Conservation (phyloP, 1,140 invertebrate genomes). For the Tyrophagus putrescentiae region DNA sequence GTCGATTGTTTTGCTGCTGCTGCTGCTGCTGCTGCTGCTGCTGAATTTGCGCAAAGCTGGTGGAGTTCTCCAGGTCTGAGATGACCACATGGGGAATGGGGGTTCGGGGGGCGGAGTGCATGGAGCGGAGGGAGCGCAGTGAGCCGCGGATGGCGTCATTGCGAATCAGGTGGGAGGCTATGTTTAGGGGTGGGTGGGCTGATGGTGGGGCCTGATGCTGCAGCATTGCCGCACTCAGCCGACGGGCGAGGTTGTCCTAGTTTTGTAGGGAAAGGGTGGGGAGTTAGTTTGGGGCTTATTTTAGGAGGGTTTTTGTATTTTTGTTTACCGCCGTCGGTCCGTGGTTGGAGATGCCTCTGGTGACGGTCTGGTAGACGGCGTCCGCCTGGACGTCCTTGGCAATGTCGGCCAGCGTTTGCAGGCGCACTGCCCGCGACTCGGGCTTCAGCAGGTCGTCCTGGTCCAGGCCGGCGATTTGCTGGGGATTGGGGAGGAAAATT, state of each 20-base stretch:
- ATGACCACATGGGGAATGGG: neutral
- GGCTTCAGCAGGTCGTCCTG: conserved; percentile 24
- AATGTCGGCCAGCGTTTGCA: conserved; percentile 28
- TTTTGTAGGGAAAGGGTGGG: neutral
- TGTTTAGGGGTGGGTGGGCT: neutral
- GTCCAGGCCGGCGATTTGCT: conserved; percentile 25
- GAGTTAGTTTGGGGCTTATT: neutral
- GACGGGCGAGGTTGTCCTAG: conserved; percentile 10
- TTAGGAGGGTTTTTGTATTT: neutral
- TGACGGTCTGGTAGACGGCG: conserved; percentile 22
- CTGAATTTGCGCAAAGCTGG: no score
- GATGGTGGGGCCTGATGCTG: neutral
- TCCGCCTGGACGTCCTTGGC: conserved; percentile 26
- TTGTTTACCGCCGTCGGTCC: neutral
- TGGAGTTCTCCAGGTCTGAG: neutral
- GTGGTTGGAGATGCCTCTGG: conserved; percentile 4
- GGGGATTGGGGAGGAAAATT: neutral
- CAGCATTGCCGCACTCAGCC: neutral
- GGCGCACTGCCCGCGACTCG: conserved; percentile 25
- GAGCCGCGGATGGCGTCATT: neutral
- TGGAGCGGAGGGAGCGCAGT: no score
- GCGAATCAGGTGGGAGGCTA: neutral
- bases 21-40: no score
- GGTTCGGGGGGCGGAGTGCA: neutral
- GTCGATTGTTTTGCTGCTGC: neutral